Evolutionary conservation across 2,113 vertebrate species (phyloP).

Genomic region (Tenebrosternarchus preto): DNA sequence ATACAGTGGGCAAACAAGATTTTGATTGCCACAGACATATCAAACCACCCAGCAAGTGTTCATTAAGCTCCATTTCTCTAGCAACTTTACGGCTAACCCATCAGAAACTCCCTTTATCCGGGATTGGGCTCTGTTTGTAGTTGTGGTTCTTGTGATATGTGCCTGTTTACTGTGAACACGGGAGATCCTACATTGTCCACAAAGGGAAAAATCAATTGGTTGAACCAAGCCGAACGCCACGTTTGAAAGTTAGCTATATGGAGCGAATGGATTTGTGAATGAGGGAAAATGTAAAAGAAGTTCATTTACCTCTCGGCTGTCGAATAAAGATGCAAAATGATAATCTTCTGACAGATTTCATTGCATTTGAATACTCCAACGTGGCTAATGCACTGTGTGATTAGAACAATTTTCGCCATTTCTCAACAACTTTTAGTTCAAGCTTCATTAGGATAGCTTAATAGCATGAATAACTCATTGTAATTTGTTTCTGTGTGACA

Average conservation of each 20-base stretch:
- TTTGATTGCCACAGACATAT: conserved; percentile 31
- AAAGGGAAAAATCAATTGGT: conserved; percentile 37
- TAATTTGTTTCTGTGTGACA: conserved; percentile 6
- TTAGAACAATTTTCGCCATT: conserved; percentile 15
- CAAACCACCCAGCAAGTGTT: conserved; percentile 24
- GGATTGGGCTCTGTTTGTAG: background rate
- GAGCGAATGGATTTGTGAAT: background rate
- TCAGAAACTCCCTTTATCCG: background rate
- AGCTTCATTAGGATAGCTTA: conserved; percentile 19
- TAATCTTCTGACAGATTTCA: conserved; percentile 4
- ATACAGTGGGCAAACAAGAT: conserved; percentile 5
- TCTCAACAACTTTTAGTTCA: conserved; percentile 18
- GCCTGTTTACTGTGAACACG: conserved; percentile 24
- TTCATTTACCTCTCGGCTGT: background rate
- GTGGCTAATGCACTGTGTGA: conserved; percentile 34
- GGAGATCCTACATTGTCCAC: conserved; percentile 21
- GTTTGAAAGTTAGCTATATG: background rate
- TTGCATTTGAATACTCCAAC: background rate
- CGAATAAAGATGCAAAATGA: conserved; percentile 4
- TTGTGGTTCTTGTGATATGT: conserved; percentile 19
- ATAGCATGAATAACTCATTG: conserved; percentile 21
- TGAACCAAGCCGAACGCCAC: conserved; percentile 13
- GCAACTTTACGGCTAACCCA: background rate
- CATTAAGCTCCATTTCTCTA: conserved; percentile 23
- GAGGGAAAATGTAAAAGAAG: background rate